Conservation (phyloP, 2,113 vertebrate species). For the Tautogolabrus adspersus region DNA sequence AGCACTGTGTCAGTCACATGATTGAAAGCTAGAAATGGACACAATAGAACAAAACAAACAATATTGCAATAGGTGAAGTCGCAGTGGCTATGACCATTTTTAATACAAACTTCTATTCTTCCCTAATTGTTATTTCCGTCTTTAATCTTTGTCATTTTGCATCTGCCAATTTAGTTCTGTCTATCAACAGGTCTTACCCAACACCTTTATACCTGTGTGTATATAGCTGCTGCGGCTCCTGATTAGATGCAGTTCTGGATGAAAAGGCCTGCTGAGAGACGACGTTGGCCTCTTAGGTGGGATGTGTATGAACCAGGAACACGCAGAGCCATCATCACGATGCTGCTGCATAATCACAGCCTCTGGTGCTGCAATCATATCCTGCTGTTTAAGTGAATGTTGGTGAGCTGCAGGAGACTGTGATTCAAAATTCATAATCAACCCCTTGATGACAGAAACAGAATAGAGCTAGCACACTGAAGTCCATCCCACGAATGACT, state of each 20-base stretch:
- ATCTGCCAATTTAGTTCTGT: neutral
- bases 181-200: neutral
- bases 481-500: too few relatives aligned
- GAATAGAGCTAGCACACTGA: too few relatives aligned
- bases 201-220: neutral
- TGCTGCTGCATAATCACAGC: conserved; percentile 7
- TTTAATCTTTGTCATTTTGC: neutral
- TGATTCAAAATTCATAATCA: neutral
- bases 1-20: too few relatives aligned
- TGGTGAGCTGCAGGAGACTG: conserved; percentile 15
- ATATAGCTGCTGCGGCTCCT: neutral
- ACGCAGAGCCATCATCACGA: conserved; percentile 29
- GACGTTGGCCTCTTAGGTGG: neutral
- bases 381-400: conserved; percentile 17
- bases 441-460: neutral
- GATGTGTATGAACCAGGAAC: conserved; percentile 6
- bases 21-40: too few relatives aligned
- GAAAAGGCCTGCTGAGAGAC: conserved; percentile 17
- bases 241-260: neutral
- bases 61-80: neutral
- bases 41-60: neutral
- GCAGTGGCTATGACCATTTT: neutral
- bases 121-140: neutral
- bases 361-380: conserved; percentile 44
- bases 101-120: too few relatives aligned